Conservation (phyloP, 35 echinoderm and acorn worm species). For the Strongylocentrotus purpuratus region DNA sequence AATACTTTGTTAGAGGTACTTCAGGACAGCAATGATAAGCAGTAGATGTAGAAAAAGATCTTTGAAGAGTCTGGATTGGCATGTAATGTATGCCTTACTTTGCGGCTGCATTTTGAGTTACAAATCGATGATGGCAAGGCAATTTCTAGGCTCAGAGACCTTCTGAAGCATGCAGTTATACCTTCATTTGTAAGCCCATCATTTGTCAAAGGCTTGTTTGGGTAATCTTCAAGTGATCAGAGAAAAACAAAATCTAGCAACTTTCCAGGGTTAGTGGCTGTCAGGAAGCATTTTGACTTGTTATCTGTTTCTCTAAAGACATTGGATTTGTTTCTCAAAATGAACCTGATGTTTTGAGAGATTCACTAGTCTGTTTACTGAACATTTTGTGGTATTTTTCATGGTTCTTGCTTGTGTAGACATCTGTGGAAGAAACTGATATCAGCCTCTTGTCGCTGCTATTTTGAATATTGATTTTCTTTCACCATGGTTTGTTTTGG, state of each 20-base stretch:
- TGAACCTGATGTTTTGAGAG: background rate
- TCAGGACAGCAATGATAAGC: too few relatives aligned
- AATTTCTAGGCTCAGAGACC: background rate
- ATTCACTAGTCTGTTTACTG: background rate
- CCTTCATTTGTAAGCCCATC: background rate
- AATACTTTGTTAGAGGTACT: too few relatives aligned
- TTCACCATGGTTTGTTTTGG: background rate
- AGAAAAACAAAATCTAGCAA: background rate
- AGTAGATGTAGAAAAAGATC: too few relatives aligned
- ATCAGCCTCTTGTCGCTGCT: background rate
- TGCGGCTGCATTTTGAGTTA: background rate
- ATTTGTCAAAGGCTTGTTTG: background rate
- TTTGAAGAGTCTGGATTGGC: background rate
- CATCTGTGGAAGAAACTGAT: background rate
- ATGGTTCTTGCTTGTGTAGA: background rate
- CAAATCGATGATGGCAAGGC: background rate
- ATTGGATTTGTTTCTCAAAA: background rate
- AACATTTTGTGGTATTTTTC: background rate
- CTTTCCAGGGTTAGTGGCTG: background rate
- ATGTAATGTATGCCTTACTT: background rate
- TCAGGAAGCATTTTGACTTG: background rate
- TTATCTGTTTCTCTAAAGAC: background rate
- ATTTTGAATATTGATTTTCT: background rate
- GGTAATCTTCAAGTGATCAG: background rate
- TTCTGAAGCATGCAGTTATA: background rate